Conservation (phyloP, 2,888 invertebrate genomes). For the Trissonchulus sp. region DNA sequence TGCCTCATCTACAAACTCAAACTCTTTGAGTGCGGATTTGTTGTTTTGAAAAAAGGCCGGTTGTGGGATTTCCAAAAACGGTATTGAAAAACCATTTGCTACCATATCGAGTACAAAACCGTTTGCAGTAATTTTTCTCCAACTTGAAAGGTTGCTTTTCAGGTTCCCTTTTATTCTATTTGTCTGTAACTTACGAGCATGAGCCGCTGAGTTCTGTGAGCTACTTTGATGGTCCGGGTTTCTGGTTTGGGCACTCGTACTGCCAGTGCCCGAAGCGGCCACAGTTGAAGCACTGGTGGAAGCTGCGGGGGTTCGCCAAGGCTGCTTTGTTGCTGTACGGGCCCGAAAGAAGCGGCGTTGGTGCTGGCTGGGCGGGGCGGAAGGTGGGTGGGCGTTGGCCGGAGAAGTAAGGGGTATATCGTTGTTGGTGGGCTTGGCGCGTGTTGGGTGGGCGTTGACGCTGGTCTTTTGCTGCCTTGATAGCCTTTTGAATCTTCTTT, state of each 20-base stretch:
- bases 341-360: too few relatives aligned
- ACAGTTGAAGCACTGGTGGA: slow-evolving; percentile 1
- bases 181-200: too few relatives aligned
- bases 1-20: not conserved
- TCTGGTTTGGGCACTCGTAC: not conserved
- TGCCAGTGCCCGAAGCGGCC: not conserved
- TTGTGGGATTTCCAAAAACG: not conserved
- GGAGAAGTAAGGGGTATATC: too few relatives aligned
- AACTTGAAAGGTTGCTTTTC: not conserved
- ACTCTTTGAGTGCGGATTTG: not conserved
- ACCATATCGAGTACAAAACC: slow-evolving; percentile 14
- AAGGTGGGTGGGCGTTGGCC: too few relatives aligned
- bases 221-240: not conserved
- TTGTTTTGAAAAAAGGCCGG: not conserved
- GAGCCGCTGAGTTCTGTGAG: too few relatives aligned
- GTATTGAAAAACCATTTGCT: slow-evolving; percentile 5
- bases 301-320: too few relatives aligned
- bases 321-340: too few relatives aligned
- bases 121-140: not conserved
- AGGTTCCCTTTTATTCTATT: not conserved
- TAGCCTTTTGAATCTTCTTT: too few relatives aligned
- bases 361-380: too few relatives aligned
- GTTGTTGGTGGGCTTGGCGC: too few relatives aligned
- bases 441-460: too few relatives aligned
- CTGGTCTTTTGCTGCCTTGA: too few relatives aligned